These are phyloP conservation scores for Atrichornis clamosus DNA, from an alignment of 2,113 vertebrate genomes.

Conservation along the genomic window DNA sequence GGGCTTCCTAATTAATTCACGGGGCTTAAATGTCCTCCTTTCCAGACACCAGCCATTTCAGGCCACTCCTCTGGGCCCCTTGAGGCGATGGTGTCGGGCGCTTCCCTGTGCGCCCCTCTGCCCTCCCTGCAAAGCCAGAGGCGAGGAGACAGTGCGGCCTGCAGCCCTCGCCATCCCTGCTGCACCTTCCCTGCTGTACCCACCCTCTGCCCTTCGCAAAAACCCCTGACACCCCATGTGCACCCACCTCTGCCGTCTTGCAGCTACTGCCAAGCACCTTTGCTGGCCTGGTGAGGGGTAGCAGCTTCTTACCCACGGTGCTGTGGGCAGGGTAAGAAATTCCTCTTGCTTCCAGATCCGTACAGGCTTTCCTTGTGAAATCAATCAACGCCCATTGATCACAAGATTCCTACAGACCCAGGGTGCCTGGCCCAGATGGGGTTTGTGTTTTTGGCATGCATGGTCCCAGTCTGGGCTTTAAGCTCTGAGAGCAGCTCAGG, in stretches of 20 bases:
- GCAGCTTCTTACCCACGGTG: accelerated
- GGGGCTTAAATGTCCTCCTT: neutral
- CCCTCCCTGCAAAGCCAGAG: neutral
- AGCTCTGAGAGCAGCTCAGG: neutral
- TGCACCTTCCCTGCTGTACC: neutral
- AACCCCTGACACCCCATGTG: accelerated
- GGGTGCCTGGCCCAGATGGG: neutral
- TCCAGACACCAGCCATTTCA: neutral
- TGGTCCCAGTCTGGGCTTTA: neutral
- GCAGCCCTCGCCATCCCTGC: neutral
- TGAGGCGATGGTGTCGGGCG: accelerated
- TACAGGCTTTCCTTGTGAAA: neutral
- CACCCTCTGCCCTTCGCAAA: neutral
- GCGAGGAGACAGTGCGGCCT: accelerated
- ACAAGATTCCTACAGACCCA: neutral
- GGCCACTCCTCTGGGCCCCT: neutral
- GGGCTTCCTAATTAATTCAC: neutral
- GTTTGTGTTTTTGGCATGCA: accelerated
- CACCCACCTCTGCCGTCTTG: neutral
- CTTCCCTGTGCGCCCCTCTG: accelerated
- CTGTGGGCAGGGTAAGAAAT: neutral
- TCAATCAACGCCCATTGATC: neutral
- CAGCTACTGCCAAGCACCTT: neutral
- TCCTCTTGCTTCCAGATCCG: neutral
- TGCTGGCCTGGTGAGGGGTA: neutral